A percentile compares a stretch with the other conserved stretches of the same genome.
Evolutionary conservation across 1,140 invertebrate species (phyloP).

Genomic region (Aricia agestis): DNA sequence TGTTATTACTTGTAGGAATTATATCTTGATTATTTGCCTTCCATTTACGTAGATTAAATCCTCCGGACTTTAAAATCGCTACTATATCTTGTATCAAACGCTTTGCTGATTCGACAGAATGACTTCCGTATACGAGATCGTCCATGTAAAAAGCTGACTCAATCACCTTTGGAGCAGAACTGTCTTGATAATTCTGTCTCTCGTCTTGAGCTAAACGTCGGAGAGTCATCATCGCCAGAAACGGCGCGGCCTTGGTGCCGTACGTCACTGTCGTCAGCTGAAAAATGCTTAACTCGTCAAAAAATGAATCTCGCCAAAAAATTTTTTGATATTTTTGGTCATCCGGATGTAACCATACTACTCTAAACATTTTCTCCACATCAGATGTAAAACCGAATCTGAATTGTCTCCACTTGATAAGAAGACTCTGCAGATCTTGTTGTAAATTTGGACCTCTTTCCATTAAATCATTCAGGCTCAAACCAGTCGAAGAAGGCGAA

Average conservation of each 20-base stretch:
- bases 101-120: slow-evolving; percentile 36
- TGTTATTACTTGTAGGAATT: background rate
- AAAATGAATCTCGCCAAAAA: slow-evolving; percentile 20
- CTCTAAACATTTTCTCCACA: slow-evolving; percentile 17
- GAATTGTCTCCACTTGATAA: slow-evolving; percentile 28
- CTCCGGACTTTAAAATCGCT: slow-evolving; percentile 23
- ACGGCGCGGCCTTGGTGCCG: slow-evolving; percentile 20
- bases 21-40: slow-evolving; percentile 37
- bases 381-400: slow-evolving; percentile 19
- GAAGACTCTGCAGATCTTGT: slow-evolving; percentile 21
- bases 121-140: slow-evolving; percentile 34
- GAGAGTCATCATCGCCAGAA: slow-evolving; percentile 25
- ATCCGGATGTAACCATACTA: background rate
- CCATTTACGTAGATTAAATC: slow-evolving; percentile 58
- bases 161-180: slow-evolving; percentile 20
- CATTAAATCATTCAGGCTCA: too few relatives aligned
- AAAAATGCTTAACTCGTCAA: background rate
- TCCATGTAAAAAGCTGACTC: slow-evolving; percentile 53
- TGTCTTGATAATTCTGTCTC: background rate
- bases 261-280: slow-evolving; percentile 21
- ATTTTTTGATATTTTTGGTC: slow-evolving; percentile 25
- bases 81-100: slow-evolving; percentile 26
- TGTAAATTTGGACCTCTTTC: too few relatives aligned
- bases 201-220: slow-evolving; percentile 24
- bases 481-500: slow-evolving; percentile 17